A percentile compares a stretch with the other conserved stretches of the same genome.
Evolutionary conservation across 2,888 invertebrate genomes (phyloP).

Genomic region (Polydesmus complanatus): DNA sequence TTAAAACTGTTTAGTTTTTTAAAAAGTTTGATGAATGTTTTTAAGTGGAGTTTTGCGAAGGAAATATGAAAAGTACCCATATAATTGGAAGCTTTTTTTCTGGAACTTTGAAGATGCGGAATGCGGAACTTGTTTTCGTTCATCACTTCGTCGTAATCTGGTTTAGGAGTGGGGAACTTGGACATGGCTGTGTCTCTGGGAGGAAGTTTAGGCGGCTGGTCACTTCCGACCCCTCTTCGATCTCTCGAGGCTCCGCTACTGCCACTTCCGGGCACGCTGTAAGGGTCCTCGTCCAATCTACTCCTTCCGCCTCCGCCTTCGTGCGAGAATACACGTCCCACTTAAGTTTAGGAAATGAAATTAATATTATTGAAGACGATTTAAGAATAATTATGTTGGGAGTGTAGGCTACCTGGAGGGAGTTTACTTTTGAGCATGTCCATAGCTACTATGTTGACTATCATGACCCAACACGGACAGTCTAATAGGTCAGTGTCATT

Average conservation of each 20-base stretch:
- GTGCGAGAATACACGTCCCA: background rate
- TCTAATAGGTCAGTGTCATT: slow-evolving; percentile 75
- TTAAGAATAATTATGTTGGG: background rate
- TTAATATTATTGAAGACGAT: background rate
- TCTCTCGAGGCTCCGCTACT: slow-evolving; percentile 37
- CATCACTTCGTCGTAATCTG: slow-evolving; percentile 78
- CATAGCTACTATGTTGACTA: slow-evolving; percentile 93
- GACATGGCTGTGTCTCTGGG: slow-evolving; percentile 66
- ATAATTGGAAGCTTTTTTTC: slow-evolving; percentile 15
- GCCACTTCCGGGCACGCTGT: slow-evolving; percentile 59
- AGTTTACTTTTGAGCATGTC: slow-evolving; percentile 91
- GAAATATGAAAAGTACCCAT: slow-evolving; percentile 12
- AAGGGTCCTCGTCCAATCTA: slow-evolving; percentile 84
- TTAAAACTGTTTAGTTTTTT: background rate
- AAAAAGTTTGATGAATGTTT: too few species aligned
- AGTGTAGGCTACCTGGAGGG: slow-evolving; percentile 62
- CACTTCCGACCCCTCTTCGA: slow-evolving; percentile 28
- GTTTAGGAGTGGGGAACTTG: slow-evolving; percentile 72
- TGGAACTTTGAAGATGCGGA: slow-evolving; percentile 25
- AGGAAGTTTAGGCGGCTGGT: slow-evolving; percentile 81
- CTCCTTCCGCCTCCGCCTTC: slow-evolving; percentile 40
- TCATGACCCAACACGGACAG: slow-evolving; percentile 93
- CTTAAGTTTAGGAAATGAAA: background rate
- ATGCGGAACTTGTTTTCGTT: slow-evolving; percentile 77
- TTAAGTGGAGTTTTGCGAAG: too few species aligned